Evolutionary conservation across 2,888 invertebrate genomes (phyloP).

Genomic region (Rhagonycha fulva): DNA sequence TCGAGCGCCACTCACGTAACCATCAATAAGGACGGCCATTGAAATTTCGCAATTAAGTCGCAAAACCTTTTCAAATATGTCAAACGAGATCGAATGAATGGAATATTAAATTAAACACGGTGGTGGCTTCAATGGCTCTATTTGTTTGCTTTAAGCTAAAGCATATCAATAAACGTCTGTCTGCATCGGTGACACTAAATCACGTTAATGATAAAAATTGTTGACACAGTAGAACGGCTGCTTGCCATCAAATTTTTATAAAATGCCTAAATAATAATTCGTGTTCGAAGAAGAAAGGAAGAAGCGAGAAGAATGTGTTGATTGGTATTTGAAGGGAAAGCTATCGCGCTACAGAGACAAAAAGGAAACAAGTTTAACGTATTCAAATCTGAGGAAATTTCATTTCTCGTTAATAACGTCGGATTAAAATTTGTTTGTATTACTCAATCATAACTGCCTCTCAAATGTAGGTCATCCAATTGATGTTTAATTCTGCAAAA

Average conservation of each 20-base stretch:
- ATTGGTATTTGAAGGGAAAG: conserved; percentile 41
- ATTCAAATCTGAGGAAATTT: conserved; percentile 40
- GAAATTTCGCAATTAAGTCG: background rate
- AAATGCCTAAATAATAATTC: background rate
- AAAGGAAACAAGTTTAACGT: conserved; percentile 39
- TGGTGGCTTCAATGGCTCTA: background rate
- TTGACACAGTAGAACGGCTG: background rate
- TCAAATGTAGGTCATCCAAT: conserved; percentile 26
- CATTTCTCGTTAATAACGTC: conserved; percentile 40
- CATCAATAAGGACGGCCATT: background rate
- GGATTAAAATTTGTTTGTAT: conserved; percentile 36
- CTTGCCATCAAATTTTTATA: background rate
- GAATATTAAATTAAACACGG: background rate
- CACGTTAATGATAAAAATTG: background rate
- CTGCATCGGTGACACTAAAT: background rate
- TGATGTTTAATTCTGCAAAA: conserved; percentile 26
- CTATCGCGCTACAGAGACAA: conserved; percentile 32
- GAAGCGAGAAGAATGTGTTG: conserved; percentile 16
- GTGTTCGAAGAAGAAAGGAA: background rate
- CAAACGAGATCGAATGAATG: background rate
- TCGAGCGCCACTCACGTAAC: background rate
- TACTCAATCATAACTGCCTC: conserved; percentile 32
- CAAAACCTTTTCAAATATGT: background rate
- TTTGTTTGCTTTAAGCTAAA: background rate
- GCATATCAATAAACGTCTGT: background rate